These are phyloP conservation scores for Lobophora halterata DNA, from an alignment of 2,888 invertebrate species.

Conservation along the genomic window DNA sequence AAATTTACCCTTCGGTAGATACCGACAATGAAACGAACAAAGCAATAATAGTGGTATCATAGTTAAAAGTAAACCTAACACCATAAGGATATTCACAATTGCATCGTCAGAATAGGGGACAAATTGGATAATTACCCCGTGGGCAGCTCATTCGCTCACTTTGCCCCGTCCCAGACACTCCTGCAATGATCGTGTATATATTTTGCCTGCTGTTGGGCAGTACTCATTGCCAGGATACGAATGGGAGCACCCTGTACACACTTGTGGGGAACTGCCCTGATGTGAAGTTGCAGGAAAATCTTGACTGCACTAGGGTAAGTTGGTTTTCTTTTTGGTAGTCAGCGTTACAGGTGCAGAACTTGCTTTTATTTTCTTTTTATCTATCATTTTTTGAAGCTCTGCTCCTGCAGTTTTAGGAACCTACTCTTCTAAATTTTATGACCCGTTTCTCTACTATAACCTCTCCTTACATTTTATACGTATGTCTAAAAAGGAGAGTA, in stretches of 20 bases:
- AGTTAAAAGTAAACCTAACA: conserved; percentile 11
- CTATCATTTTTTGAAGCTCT: background rate
- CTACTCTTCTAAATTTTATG: too few species aligned
- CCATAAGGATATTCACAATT: conserved; percentile 18
- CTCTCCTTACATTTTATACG: too few species aligned
- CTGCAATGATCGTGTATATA: conserved; percentile 45
- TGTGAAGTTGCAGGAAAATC: conserved; percentile 62
- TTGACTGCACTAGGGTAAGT: conserved; percentile 65
- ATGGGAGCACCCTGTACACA: conserved; percentile 39
- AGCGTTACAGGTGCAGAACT: too few species aligned
- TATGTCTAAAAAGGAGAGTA: too few species aligned
- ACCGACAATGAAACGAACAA: too few species aligned
- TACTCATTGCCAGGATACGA: conserved; percentile 30
- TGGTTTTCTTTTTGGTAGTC: too few species aligned
- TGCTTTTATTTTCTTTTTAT: background rate
- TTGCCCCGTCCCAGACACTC: conserved; percentile 19
- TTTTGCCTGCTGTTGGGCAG: conserved; percentile 40
- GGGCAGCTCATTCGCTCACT: conserved; percentile 52
- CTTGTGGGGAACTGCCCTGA: conserved; percentile 64
- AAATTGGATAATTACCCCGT: conserved; percentile 70
- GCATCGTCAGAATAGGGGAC: conserved; percentile 34
- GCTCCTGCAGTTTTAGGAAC: too few species aligned
- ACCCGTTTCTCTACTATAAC: too few species aligned
- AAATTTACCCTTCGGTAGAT: too few species aligned
- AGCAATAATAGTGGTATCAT: background rate